Conservation (phyloP, 2,888 invertebrate species). For the Xestoiulus laeticollis region DNA sequence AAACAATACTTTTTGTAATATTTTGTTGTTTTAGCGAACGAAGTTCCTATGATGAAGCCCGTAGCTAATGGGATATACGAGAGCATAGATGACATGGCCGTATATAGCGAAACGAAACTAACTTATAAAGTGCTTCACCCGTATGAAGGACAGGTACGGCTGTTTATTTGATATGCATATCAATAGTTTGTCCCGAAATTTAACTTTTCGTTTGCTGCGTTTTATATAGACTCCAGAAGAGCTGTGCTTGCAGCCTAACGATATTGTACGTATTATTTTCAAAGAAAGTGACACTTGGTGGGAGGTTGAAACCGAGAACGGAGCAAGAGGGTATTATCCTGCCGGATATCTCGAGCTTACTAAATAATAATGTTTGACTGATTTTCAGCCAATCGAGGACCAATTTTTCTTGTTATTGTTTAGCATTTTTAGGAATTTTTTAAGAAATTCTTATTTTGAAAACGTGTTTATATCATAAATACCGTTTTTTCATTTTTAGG, state of each 20-base stretch:
- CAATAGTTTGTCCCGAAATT: not conserved
- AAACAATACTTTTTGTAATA: not conserved
- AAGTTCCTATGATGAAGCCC: not conserved
- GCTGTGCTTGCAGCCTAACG: slow-evolving; percentile 50
- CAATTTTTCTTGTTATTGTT: not conserved
- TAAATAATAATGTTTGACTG: not conserved
- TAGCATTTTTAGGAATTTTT: not conserved
- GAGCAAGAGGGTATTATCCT: slow-evolving; percentile 53
- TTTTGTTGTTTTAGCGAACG: not conserved
- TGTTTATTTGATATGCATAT: not conserved
- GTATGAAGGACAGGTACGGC: slow-evolving; percentile 25
- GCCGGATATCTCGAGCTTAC: slow-evolving; percentile 52
- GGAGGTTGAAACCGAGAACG: slow-evolving; percentile 53
- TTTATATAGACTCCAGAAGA: slow-evolving; percentile 54
- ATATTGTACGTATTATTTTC: slow-evolving; percentile 52
- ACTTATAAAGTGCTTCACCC: slow-evolving; percentile 36
- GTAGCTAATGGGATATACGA: slow-evolving; percentile 41
- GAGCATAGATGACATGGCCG: slow-evolving; percentile 44
- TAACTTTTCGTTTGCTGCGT: not conserved
- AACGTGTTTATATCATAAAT: not conserved
- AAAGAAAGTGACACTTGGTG: slow-evolving; percentile 55
- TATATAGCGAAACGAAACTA: not conserved
- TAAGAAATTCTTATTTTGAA: not conserved
- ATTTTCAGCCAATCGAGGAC: not conserved
- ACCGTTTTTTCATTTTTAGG: not conserved